phyloP scores from a whole-genome alignment of 2,113 vertebrate genomes.

The Anguilla rostrata region DNA sequence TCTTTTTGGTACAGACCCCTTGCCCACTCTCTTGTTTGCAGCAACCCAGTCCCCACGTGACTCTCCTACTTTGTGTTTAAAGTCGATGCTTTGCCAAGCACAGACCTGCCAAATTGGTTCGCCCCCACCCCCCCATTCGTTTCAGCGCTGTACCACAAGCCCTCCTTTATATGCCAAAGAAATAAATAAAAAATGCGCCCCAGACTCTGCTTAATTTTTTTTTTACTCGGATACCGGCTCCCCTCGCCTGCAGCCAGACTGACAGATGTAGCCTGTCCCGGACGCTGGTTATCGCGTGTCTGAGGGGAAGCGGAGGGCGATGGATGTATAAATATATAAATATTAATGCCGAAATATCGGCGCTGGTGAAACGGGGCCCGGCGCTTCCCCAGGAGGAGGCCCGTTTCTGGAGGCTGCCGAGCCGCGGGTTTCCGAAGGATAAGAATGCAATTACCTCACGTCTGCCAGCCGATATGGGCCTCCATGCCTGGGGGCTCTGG shows the following conservation, averaged over 20 bases:
- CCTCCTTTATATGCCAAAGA: conserved; percentile 2
- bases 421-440: conserved; percentile 54
- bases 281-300: conserved; percentile 36
- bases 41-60: conserved; percentile 35
- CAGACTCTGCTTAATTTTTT: conserved; percentile 59
- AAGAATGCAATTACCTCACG: conserved; percentile 72
- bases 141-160: conserved; percentile 38
- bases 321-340: conserved; percentile 60
- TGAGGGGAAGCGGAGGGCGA: conserved; percentile 39
- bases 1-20: conserved; percentile 26
- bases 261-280: conserved; percentile 65
- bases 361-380: conserved; percentile 10
- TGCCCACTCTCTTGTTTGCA: conserved; percentile 17
- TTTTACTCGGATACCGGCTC: conserved; percentile 45
- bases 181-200: conserved; percentile 44
- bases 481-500: conserved; percentile 45
- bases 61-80: conserved; percentile 40
- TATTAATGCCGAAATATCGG: conserved; percentile 57
- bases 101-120: conserved; percentile 40
- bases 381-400: conserved; percentile 50
- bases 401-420: conserved; percentile 51
- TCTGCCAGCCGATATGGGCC: conserved; percentile 47
- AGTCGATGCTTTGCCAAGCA: conserved; percentile 49
- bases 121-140: conserved; percentile 13
- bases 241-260: conserved; percentile 64